Conservation (phyloP, 2,113 vertebrate species). For the Nothocercus julius region DNA sequence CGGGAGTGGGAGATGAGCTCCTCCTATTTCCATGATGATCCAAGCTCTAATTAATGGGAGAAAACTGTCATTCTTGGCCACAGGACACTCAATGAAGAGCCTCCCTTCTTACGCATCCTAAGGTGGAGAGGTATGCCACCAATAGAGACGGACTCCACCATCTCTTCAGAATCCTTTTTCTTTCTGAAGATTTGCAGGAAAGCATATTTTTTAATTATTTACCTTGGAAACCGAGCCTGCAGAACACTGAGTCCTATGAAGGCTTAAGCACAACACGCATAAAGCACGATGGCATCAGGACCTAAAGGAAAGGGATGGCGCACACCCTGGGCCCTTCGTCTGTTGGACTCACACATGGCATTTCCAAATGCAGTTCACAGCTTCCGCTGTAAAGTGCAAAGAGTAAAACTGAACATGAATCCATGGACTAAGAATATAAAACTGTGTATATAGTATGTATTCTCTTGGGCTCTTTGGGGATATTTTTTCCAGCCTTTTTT, state of each 20-base stretch:
- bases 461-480: neutral
- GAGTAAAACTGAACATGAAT: neutral
- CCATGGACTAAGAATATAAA: neutral
- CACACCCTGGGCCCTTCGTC: neutral
- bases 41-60: neutral
- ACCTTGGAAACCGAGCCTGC: neutral
- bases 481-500: neutral
- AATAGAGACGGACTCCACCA: rapidly evolving
- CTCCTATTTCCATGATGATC: neutral
- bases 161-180: neutral
- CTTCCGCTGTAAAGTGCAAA: neutral
- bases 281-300: neutral
- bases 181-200: neutral
- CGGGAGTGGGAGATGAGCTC: neutral
- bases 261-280: neutral
- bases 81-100: neutral
- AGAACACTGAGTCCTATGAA: neutral
- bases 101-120: neutral
- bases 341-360: rapidly evolving
- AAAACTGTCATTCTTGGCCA: neutral
- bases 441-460: neutral
- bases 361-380: neutral
- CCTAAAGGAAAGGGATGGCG: neutral
- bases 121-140: neutral
- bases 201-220: rapidly evolving